Conservation (phyloP, 2,797 vertebrate species). For the Falco rusticolus region DNA sequence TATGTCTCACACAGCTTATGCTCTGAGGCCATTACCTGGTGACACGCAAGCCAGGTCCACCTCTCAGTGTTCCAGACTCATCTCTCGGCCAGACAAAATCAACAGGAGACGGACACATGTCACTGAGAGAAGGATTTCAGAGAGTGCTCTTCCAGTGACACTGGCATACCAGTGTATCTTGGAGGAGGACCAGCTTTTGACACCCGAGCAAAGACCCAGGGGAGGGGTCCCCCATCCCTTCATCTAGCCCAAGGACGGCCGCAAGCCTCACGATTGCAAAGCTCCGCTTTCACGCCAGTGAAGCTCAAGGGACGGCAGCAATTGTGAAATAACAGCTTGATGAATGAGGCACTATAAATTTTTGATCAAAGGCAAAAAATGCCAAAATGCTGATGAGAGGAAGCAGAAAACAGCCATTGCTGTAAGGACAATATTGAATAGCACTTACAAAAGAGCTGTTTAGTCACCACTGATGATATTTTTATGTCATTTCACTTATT, state of each 20-base stretch:
- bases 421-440: neutral
- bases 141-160: no score
- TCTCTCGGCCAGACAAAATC: neutral
- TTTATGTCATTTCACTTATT: neutral
- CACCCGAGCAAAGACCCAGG: neutral
- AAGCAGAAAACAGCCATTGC: neutral
- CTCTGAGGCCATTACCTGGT: neutral
- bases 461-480: neutral
- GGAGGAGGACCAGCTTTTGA: neutral
- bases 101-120: neutral
- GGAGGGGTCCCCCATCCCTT: neutral
- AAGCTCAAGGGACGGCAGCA: neutral
- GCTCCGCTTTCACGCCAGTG: neutral
- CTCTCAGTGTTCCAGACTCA: neutral
- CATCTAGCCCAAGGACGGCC: neutral
- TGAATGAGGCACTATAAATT: neutral
- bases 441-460: neutral
- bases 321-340: neutral
- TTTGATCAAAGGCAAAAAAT: conserved; percentile 2
- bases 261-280: neutral
- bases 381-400: neutral
- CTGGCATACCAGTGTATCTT: neutral
- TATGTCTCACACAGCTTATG: neutral
- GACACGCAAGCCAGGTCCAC: neutral
- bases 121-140: neutral